Conservation (phyloP, 2,113 vertebrate genomes). For the Numida meleagris region DNA sequence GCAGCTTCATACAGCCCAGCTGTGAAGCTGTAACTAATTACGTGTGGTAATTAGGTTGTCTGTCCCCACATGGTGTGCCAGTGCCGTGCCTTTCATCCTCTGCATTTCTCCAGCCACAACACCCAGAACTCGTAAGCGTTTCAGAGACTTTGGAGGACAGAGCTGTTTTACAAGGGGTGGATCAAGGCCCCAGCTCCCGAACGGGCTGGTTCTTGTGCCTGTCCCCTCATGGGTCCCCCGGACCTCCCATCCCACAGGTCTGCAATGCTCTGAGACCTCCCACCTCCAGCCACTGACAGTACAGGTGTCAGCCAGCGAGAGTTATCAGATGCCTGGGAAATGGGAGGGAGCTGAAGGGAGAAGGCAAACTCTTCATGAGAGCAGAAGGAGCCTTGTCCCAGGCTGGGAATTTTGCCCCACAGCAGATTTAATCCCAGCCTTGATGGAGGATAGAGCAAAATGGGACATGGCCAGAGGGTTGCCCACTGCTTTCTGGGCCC, state of each 20-base stretch:
- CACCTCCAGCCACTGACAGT: fast-evolving
- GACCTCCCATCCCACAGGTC: neutral
- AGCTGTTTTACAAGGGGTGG: neutral
- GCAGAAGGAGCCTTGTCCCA: neutral
- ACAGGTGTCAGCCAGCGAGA: neutral
- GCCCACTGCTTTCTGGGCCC: neutral
- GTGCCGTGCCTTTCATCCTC: neutral
- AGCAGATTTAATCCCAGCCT: neutral
- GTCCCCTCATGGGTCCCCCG: fast-evolving
- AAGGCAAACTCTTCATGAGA: neutral
- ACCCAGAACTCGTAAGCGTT: neutral
- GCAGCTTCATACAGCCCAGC: fast-evolving
- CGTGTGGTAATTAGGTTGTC: neutral
- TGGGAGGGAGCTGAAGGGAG: neutral
- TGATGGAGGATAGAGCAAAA: fast-evolving
- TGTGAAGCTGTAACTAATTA: neutral
- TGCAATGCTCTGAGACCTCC: neutral
- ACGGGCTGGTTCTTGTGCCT: fast-evolving
- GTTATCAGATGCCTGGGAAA: neutral
- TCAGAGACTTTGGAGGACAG: neutral
- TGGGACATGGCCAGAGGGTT: neutral
- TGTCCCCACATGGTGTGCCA: neutral
- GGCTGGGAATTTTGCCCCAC: neutral
- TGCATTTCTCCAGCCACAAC: neutral
- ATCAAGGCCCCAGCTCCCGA: neutral